Evolutionary conservation across 1,140 invertebrate genomes (phyloP).

Genomic region (Linepithema humile): DNA sequence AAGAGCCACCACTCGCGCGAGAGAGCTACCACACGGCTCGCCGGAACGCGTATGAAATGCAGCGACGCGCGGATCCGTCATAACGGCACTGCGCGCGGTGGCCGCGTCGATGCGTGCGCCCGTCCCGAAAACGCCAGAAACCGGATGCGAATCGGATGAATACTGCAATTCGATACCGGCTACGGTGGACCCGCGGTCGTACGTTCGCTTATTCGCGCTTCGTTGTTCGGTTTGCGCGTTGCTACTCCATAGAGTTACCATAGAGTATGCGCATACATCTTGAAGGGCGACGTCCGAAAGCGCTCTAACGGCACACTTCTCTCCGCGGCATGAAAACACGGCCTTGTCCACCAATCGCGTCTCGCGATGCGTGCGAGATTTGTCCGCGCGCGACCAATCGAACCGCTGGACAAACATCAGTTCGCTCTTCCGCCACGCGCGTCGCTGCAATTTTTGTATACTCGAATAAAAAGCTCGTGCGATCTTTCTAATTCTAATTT

Average conservation of each 20-base stretch:
- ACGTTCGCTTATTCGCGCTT: constrained; percentile 5
- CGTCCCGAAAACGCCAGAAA: background rate
- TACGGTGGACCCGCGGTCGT: background rate
- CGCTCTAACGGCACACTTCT: too few species aligned
- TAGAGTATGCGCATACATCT: constrained; percentile 20
- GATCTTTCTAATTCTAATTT: too few species aligned
- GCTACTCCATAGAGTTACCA: constrained; percentile 11
- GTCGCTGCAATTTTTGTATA: too few species aligned
- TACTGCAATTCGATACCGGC: background rate
- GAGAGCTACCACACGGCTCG: constrained; percentile 47
- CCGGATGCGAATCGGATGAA: background rate
- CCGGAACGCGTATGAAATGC: constrained; percentile 65
- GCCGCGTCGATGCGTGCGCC: background rate
- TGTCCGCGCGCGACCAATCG: too few species aligned
- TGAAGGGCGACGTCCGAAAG: too few species aligned
- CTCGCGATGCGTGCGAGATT: too few species aligned
- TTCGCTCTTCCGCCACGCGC: too few species aligned
- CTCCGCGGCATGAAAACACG: too few species aligned
- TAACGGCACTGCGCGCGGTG: constrained; percentile 52
- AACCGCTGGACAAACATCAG: too few species aligned
- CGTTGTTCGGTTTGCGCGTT: constrained; percentile 25
- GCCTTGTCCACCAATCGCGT: too few species aligned
- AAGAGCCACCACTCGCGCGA: constrained; percentile 47
- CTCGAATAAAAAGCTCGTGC: too few species aligned
- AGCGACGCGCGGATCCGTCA: constrained; percentile 58